Conservation (phyloP, 2,888 invertebrate species). For the Drosophila crucigera region DNA sequence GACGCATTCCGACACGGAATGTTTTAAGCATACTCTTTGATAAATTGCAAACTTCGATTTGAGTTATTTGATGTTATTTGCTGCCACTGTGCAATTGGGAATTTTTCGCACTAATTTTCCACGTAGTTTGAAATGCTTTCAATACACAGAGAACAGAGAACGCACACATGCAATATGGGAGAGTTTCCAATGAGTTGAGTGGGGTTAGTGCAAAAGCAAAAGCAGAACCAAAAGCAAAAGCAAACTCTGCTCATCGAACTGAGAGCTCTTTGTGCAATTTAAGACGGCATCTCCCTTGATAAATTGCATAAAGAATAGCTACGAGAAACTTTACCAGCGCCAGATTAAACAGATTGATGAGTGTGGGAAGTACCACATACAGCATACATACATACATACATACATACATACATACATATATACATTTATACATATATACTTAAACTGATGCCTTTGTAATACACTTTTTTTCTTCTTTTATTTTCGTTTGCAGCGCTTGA, state of each 20-base stretch:
- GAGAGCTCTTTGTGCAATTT: slow-evolving; percentile 71
- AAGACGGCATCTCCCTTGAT: slow-evolving; percentile 19
- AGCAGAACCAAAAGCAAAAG: slow-evolving; percentile 29
- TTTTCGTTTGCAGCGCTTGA: slow-evolving; percentile 89
- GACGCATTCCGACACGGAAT: background rate
- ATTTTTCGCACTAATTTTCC: slow-evolving; percentile 51
- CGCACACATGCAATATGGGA: background rate
- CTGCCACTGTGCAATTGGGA: slow-evolving; percentile 45
- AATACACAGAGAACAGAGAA: slow-evolving; percentile 23
- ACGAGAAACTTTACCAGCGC: slow-evolving; percentile 54
- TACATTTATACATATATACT: background rate
- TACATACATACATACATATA: background rate
- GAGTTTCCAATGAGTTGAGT: slow-evolving; percentile 24
- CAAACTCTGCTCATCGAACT: slow-evolving; percentile 56
- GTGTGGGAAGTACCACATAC: slow-evolving; percentile 1
- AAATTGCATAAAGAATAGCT: slow-evolving; percentile 74
- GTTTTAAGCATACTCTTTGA: background rate
- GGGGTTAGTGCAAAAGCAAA: slow-evolving; percentile 46
- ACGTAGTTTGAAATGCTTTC: slow-evolving; percentile 49
- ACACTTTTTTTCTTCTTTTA: slow-evolving; percentile 33
- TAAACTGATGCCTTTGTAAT: background rate
- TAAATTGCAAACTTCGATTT: background rate
- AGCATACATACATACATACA: background rate
- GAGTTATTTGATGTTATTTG: background rate
- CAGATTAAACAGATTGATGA: slow-evolving; percentile 70